Evolutionary conservation across 2,113 vertebrate species (phyloP).

Genomic region (Callorhinus ursinus): DNA sequence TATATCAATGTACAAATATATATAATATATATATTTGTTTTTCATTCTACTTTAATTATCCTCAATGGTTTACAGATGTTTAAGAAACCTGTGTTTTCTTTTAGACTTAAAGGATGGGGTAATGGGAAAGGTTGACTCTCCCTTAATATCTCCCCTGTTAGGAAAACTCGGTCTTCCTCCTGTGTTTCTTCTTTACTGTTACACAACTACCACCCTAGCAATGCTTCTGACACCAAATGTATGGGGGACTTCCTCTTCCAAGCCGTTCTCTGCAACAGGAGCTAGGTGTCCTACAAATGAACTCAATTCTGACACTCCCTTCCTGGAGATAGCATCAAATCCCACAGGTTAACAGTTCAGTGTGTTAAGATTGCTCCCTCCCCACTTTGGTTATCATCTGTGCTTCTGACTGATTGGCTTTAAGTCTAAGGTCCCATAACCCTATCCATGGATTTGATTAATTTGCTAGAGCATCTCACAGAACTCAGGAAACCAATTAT

Average conservation of each 20-base stretch:
- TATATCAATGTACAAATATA: background rate
- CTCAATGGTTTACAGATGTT: background rate
- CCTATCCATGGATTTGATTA: background rate
- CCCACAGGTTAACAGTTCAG: background rate
- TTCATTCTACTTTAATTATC: background rate
- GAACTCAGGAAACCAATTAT: background rate
- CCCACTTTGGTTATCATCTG: background rate
- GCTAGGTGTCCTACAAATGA: background rate
- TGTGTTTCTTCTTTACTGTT: background rate
- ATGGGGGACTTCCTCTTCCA: background rate
- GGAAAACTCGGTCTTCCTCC: background rate
- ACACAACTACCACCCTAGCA: background rate
- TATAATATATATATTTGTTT: background rate
- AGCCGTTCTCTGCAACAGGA: background rate
- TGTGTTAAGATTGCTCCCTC: too few species aligned
- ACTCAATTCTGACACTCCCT: background rate
- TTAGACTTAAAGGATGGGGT: background rate
- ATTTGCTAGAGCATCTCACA: background rate
- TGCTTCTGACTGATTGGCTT: background rate
- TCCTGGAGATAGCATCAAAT: background rate
- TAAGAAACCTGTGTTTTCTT: background rate
- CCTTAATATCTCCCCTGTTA: background rate
- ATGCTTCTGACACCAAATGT: too few species aligned
- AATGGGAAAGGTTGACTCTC: background rate
- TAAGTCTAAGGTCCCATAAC: background rate